Conservation (phyloP, 2,888 invertebrate species). For the Synergus japonicus region DNA sequence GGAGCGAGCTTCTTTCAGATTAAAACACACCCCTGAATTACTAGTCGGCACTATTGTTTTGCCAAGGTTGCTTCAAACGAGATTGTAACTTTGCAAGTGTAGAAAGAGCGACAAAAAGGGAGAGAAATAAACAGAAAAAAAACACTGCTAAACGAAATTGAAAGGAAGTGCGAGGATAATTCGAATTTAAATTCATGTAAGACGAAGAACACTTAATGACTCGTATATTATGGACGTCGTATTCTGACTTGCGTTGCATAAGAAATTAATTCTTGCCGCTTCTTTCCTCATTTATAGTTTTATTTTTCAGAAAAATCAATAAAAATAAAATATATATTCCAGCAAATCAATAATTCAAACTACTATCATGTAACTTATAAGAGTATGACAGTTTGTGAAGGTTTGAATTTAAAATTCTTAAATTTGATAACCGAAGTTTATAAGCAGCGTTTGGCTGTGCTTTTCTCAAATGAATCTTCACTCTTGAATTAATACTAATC, state of each 20-base stretch:
- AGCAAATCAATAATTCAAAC: too few relatives aligned
- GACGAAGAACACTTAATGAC: too few relatives aligned
- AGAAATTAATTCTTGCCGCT: neutral
- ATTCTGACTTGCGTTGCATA: conserved; percentile 1
- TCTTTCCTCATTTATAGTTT: neutral
- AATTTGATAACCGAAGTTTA: too few relatives aligned
- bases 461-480: too few relatives aligned
- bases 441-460: too few relatives aligned
- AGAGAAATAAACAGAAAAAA: neutral
- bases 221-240: neutral
- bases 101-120: neutral
- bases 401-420: too few relatives aligned
- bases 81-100: conserved; percentile 50
- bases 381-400: too few relatives aligned
- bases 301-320: neutral
- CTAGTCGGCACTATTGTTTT: conserved; percentile 64
- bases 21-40: conserved; percentile 64
- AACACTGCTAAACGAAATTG: neutral
- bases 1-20: conserved; percentile 62
- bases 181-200: neutral
- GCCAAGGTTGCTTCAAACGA: conserved; percentile 50
- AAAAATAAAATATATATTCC: neutral
- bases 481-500: too few relatives aligned
- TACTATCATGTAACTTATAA: too few relatives aligned
- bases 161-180: neutral